These are phyloP conservation scores for Metalampra italica DNA, from an alignment of 2,888 invertebrate genomes.

Conservation along the genomic window DNA sequence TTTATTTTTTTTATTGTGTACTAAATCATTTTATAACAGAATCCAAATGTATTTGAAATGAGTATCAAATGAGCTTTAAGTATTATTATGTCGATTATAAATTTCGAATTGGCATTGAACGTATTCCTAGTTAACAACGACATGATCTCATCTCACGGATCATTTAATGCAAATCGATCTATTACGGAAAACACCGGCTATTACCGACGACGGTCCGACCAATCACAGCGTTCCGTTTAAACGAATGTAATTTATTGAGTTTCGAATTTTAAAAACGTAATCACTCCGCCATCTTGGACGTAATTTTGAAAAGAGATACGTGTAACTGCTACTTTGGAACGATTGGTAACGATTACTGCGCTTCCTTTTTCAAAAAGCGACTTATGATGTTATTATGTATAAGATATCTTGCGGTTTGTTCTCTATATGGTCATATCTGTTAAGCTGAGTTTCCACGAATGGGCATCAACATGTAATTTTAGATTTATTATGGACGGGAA, in stretches of 20 bases:
- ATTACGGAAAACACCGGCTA: conserved; percentile 56
- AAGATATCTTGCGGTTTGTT: conserved; percentile 12
- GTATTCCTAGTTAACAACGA: conserved; percentile 47
- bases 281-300: conserved; percentile 58
- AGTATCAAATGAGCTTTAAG: conserved; percentile 5
- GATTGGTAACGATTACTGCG: conserved; percentile 37
- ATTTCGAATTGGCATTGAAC: conserved; percentile 45
- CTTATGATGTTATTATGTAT: conserved; percentile 10
- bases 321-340: conserved; percentile 51
- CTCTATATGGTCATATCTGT: conserved; percentile 27
- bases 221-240: conserved; percentile 54
- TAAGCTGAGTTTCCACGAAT: conserved; percentile 32
- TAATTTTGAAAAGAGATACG: conserved; percentile 58
- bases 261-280: conserved; percentile 65
- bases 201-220: conserved; percentile 48
- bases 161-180: conserved; percentile 75
- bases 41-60: conserved; percentile 3
- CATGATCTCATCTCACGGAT: conserved; percentile 66
- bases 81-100: conserved; percentile 16
- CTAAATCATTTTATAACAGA: conserved; percentile 1
- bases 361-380: conserved; percentile 39
- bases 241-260: conserved; percentile 64
- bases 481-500: conserved; percentile 46
- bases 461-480: conserved; percentile 41
- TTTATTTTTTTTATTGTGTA: background rate